These are phyloP conservation scores for Rhopilema esculentum DNA, from an alignment of 30 jellyfish, hydroid and myxozoan species.

Conservation along the genomic window DNA sequence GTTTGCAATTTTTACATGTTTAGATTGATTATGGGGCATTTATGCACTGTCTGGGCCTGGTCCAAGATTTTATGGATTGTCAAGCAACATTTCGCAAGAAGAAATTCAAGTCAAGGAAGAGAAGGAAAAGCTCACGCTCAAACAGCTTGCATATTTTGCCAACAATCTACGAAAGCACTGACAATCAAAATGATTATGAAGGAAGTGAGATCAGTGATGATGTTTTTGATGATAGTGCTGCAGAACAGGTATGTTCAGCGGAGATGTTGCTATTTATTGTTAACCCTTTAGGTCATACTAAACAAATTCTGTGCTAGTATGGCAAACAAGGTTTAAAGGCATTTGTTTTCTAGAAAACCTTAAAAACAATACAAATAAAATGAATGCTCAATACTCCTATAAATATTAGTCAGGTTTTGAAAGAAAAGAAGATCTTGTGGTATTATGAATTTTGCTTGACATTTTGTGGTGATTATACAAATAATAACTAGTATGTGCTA, in stretches of 20 bases:
- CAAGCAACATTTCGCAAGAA: conserved; percentile 49
- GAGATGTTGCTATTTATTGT: too few species aligned
- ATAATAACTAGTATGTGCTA: too few species aligned
- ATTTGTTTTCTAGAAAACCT: too few species aligned
- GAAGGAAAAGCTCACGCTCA: conserved; percentile 62
- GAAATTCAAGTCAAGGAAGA: conserved; percentile 42
- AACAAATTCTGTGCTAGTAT: too few species aligned
- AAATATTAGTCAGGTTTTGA: too few species aligned
- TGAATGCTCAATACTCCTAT: too few species aligned
- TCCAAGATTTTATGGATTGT: conserved; percentile 76
- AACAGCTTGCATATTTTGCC: conserved; percentile 71
- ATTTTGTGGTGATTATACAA: too few species aligned
- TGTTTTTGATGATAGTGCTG: conserved; percentile 61
- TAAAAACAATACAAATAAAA: too few species aligned
- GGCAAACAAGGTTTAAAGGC: too few species aligned
- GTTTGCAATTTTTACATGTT: not conserved
- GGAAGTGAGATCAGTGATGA: conserved; percentile 47
- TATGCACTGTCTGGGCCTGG: conserved; percentile 79
- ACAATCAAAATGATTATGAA: conserved; percentile 35
- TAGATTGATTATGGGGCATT: conserved; percentile 60
- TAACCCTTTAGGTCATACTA: too few species aligned
- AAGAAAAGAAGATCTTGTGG: too few species aligned
- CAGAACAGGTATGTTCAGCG: conserved; percentile 14
- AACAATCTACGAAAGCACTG: conserved; percentile 66
- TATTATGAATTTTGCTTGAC: too few species aligned